Conservation (phyloP, 2,797 vertebrate species). For the Thalassophryne amazonica region DNA sequence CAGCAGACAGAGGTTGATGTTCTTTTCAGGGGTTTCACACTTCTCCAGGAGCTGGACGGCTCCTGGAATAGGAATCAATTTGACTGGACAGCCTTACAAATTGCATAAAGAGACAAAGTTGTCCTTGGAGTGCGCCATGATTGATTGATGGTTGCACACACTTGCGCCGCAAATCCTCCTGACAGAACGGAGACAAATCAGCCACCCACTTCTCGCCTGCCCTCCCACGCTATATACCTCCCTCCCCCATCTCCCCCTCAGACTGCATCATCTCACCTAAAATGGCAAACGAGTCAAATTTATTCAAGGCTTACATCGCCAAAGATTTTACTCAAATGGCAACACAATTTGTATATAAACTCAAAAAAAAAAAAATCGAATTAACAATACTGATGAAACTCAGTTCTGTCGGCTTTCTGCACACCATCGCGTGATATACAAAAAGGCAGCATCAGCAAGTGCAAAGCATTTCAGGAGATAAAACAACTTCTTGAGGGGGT, state of each 20-base stretch:
- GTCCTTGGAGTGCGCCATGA: constrained; percentile 74
- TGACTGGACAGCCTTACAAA: constrained; percentile 82
- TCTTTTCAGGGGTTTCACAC: constrained; percentile 48
- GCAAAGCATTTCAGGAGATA: constrained; percentile 61
- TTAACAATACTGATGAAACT: too few relatives aligned
- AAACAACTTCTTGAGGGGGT: constrained; percentile 50
- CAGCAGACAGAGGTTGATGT: constrained; percentile 63
- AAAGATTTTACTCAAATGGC: constrained; percentile 59
- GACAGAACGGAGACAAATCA: constrained; percentile 74
- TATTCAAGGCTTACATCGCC: constrained; percentile 60
- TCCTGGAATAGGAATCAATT: constrained; percentile 82
- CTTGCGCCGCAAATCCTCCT: constrained; percentile 77
- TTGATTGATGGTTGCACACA: constrained; percentile 80
- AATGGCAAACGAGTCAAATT: constrained; percentile 47
- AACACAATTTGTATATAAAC: constrained; percentile 58
- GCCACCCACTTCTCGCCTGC: constrained; percentile 44
- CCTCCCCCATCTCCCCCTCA: constrained; percentile 28
- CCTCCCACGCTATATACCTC: constrained; percentile 46
- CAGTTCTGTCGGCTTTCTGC: constrained; percentile 20
- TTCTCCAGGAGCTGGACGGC: constrained; percentile 57
- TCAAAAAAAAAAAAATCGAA: constrained; percentile 50
- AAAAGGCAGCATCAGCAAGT: constrained; percentile 46
- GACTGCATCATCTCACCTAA: constrained; percentile 24
- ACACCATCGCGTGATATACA: constrained; percentile 35
- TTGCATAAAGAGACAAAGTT: constrained; percentile 80